These are phyloP conservation scores for Neotoma lepida DNA, from an alignment of 2,113 vertebrate species.

Conservation along the genomic window DNA sequence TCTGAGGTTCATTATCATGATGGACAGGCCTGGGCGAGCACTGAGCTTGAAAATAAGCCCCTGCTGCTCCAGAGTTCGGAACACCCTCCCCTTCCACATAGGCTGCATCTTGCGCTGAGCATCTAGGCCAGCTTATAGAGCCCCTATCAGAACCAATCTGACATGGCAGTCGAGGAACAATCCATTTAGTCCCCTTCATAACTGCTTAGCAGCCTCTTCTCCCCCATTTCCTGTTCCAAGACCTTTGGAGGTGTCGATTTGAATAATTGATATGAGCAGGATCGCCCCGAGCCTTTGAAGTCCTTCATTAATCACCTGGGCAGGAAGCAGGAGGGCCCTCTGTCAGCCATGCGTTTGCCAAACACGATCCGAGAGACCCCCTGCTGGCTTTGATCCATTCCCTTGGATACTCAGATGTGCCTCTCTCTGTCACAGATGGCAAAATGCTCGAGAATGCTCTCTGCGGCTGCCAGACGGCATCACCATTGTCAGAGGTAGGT, in stretches of 20 bases:
- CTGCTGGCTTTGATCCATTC: neutral
- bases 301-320: conserved; percentile 66
- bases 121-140: fast-evolving
- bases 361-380: fast-evolving
- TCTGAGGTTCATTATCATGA: neutral
- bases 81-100: fast-evolving
- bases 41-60: neutral
- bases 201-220: conserved; percentile 23
- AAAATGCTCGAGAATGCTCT: neutral
- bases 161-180: neutral
- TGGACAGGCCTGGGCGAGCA: neutral
- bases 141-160: fast-evolving
- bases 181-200: conserved; percentile 57
- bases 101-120: fast-evolving
- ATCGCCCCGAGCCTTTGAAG: neutral
- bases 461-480: neutral
- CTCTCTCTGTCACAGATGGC: fast-evolving
- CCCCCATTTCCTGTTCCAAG: conserved; percentile 32
- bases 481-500: fast-evolving
- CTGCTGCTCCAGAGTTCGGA: fast-evolving
- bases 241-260: neutral
- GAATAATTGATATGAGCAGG: conserved; percentile 71
- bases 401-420: neutral
- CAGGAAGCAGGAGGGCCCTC: conserved; percentile 42
- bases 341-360: neutral